phyloP scores from a whole-genome alignment of 2,888 invertebrate species.

The Trisateles emortualis region DNA sequence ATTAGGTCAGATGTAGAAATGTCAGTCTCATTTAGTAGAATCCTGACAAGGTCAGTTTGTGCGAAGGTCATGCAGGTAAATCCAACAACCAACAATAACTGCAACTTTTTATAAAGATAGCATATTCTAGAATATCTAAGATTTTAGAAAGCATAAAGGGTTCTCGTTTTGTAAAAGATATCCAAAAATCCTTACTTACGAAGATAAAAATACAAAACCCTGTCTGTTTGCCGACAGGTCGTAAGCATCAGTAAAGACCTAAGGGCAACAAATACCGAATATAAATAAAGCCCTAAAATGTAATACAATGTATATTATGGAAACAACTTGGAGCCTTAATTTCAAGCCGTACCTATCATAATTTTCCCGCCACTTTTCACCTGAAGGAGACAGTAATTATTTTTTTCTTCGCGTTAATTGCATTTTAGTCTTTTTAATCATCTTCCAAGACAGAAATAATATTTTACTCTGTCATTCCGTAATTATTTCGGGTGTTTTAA shows the following conservation, averaged over 20 bases:
- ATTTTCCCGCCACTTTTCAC: slow-evolving; percentile 30
- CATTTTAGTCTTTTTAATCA: slow-evolving; percentile 5
- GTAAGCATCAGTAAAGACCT: slow-evolving; percentile 3
- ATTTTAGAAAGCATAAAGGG: too few relatives aligned
- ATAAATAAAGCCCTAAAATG: slow-evolving; percentile 29
- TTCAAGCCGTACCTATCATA: slow-evolving; percentile 25
- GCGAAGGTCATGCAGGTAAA: too few relatives aligned
- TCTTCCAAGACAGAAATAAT: not conserved
- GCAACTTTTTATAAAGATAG: too few relatives aligned
- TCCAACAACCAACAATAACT: too few relatives aligned
- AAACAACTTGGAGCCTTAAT: slow-evolving; percentile 31
- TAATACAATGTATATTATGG: slow-evolving; percentile 13
- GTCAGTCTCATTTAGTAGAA: too few relatives aligned
- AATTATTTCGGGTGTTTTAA: not conserved
- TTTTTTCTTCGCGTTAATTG: slow-evolving; percentile 25
- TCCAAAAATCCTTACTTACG: not conserved
- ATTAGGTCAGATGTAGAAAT: too few relatives aligned
- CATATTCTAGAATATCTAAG: too few relatives aligned
- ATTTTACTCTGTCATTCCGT: not conserved
- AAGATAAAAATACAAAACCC: not conserved
- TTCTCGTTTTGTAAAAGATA: too few relatives aligned
- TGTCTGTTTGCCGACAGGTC: not conserved
- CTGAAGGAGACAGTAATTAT: slow-evolving; percentile 41
- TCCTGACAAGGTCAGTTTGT: too few relatives aligned
- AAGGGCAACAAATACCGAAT: slow-evolving; percentile 16